phyloP scores from a whole-genome alignment of 2,113 vertebrate genomes.

The Zootoca vivipara region DNA sequence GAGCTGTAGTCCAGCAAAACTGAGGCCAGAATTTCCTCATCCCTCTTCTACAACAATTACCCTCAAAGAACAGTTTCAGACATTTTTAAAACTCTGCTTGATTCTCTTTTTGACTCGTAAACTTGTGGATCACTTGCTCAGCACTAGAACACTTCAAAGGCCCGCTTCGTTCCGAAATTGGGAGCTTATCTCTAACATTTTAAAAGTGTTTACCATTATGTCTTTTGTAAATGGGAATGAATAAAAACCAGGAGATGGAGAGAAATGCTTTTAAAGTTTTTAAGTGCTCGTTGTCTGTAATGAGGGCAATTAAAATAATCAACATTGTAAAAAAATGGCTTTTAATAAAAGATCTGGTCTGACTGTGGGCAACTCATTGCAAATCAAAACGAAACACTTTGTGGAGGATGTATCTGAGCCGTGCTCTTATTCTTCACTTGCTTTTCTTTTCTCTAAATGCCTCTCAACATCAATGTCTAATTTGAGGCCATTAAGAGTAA shows the following conservation, averaged over 20 bases:
- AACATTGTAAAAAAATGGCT: constrained; percentile 23
- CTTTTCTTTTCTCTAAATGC: neutral
- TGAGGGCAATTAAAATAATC: constrained; percentile 39
- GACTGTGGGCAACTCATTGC: constrained; percentile 45
- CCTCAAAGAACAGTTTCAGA: neutral
- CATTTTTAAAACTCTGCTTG: too few relatives aligned
- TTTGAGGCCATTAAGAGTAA: neutral
- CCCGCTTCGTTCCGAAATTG: constrained; percentile 14
- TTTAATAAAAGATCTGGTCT: constrained; percentile 49
- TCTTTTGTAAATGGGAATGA: constrained; percentile 17
- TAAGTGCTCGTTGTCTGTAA: neutral
- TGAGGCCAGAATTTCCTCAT: neutral
- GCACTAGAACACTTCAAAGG: neutral
- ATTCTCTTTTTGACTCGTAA: neutral
- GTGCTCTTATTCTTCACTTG: neutral
- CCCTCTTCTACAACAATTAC: neutral
- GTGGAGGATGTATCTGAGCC: constrained; percentile 19
- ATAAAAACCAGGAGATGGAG: neutral
- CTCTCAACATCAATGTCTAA: neutral
- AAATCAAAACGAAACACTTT: constrained; percentile 43
- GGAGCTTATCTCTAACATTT: neutral
- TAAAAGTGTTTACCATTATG: constrained; percentile 33
- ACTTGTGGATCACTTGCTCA: neutral
- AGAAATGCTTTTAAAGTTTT: constrained; percentile 33
- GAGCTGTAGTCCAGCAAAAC: too few relatives aligned